A percentile compares a stretch with the other conserved stretches of the same genome.
These are phyloP conservation scores for Coptodon rendalli DNA, from an alignment of 2,113 vertebrate genomes.

Conservation along the genomic window DNA sequence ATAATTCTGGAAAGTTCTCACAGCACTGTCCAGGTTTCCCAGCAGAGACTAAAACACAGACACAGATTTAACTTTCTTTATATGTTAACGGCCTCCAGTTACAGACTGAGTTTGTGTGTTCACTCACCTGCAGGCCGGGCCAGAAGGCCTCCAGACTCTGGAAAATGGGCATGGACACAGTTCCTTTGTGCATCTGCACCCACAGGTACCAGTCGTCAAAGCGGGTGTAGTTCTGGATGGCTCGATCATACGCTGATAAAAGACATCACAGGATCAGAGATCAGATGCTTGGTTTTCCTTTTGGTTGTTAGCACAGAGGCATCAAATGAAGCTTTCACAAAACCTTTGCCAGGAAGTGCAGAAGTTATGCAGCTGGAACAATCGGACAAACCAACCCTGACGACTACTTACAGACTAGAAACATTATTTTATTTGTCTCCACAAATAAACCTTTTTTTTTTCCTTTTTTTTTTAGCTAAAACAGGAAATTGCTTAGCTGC, in stretches of 20 bases:
- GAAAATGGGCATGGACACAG: slow-evolving; percentile 96
- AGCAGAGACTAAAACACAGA: slow-evolving; percentile 79
- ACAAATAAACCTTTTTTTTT: fast-evolving
- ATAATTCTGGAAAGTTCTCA: slow-evolving; percentile 94
- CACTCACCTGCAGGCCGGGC: slow-evolving; percentile 88
- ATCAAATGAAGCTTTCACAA: fast-evolving
- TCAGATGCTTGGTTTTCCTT: fast-evolving
- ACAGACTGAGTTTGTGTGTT: neutral
- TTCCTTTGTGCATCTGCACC: slow-evolving; percentile 99
- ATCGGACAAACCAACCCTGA: neutral
- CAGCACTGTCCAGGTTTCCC: slow-evolving; percentile 86
- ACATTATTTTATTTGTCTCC: neutral
- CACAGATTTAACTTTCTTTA: fast-evolving
- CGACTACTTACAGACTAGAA: neutral
- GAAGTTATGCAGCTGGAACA: fast-evolving
- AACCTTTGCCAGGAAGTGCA: neutral
- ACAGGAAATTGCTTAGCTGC: neutral
- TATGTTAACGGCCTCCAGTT: neutral
- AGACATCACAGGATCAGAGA: neutral
- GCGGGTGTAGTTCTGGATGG: slow-evolving; percentile 93
- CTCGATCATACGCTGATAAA: slow-evolving; percentile 83
- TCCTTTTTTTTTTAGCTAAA: neutral
- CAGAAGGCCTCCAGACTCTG: slow-evolving; percentile 97
- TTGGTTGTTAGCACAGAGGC: neutral
- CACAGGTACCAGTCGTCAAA: slow-evolving; percentile 99